phyloP scores from a whole-genome alignment of 2,888 invertebrate species.

The Orthonychiurus folsomi region DNA sequence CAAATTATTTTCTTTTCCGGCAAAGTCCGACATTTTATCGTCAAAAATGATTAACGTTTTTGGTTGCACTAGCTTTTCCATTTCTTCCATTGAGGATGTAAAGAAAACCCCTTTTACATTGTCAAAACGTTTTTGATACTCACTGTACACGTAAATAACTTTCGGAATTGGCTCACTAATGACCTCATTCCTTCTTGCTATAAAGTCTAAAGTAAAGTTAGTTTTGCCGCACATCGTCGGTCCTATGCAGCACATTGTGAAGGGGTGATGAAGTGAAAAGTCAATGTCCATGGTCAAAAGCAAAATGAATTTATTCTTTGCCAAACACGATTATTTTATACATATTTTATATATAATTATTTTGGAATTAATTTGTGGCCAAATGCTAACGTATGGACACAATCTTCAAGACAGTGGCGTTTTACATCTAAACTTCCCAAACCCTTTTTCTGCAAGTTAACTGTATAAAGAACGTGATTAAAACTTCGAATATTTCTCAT shows the following conservation, averaged over 20 bases:
- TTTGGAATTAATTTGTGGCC: not conserved
- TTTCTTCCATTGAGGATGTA: not conserved
- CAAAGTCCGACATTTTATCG: slow-evolving; percentile 6
- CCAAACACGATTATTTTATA: no score
- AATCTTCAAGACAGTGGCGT: not conserved
- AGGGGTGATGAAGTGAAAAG: slow-evolving; percentile 6
- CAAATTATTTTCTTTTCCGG: slow-evolving; percentile 2
- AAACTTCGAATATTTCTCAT: not conserved
- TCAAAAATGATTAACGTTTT: not conserved
- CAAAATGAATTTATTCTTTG: no score
- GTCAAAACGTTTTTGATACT: slow-evolving; percentile 4
- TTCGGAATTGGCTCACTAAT: slow-evolving; percentile 5
- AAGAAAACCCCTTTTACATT: slow-evolving; percentile 5
- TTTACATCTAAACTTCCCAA: not conserved
- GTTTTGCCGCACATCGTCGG: slow-evolving; percentile 5
- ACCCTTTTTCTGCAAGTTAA: not conserved
- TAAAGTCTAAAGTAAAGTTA: not conserved
- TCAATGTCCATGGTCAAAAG: no score
- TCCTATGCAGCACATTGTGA: slow-evolving; percentile 3
- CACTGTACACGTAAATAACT: slow-evolving; percentile 13
- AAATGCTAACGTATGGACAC: not conserved
- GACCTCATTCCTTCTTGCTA: slow-evolving; percentile 3
- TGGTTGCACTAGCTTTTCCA: slow-evolving; percentile 1
- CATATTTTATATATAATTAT: no score
- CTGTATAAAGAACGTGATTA: not conserved